A percentile compares a stretch with the other conserved stretches of the same genome.
These are phyloP conservation scores for Hetaerina titia DNA, from an alignment of 2,888 invertebrate genomes.

Conservation along the genomic window DNA sequence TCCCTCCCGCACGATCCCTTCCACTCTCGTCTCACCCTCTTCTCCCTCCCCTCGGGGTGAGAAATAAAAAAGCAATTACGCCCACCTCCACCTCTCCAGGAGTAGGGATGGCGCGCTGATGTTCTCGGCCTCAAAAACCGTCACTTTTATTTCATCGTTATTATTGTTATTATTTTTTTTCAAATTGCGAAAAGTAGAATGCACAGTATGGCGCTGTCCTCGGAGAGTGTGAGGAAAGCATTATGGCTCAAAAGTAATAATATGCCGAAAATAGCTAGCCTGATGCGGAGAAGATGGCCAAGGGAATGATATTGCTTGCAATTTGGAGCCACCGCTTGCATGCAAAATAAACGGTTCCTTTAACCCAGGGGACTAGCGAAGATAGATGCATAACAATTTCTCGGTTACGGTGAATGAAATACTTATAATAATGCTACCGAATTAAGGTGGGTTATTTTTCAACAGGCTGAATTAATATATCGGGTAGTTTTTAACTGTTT, in stretches of 20 bases:
- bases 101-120: neutral
- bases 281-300: neutral
- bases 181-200: conserved; percentile 42
- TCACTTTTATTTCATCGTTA: conserved; percentile 27
- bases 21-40: neutral
- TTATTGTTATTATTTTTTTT: neutral
- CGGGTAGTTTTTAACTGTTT: too few species aligned
- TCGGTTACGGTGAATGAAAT: too few species aligned
- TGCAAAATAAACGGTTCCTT: too few species aligned
- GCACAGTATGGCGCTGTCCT: conserved; percentile 3
- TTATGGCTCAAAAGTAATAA: conserved; percentile 35
- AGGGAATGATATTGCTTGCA: neutral
- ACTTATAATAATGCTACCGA: too few species aligned
- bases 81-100: neutral
- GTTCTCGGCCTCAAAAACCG: conserved; percentile 21
- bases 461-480: too few species aligned
- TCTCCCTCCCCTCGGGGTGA: neutral
- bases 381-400: too few species aligned
- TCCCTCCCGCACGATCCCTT: neutral
- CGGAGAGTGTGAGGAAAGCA: neutral
- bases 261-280: conserved; percentile 1
- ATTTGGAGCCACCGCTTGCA: too few species aligned
- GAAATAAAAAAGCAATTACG: conserved; percentile 66
- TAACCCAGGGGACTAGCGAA: too few species aligned
- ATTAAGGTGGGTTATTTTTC: too few species aligned